Percentiles rank a stretch among this genome's conserved stretches.
phyloP scores from a whole-genome alignment of 2,797 vertebrate genomes.

The Knipowitschia caucasica region DNA sequence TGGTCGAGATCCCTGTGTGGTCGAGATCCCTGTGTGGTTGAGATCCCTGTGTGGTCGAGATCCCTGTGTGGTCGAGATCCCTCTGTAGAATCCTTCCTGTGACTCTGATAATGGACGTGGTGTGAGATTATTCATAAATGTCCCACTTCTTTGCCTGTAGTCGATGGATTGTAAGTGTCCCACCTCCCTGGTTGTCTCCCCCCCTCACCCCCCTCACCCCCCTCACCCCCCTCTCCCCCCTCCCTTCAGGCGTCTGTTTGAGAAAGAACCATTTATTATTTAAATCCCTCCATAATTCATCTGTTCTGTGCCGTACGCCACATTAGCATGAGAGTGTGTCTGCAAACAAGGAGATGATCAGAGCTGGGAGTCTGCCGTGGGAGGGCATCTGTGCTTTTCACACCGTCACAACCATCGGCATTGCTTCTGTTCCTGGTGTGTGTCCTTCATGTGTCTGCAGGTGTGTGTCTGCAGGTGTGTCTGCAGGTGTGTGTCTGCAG shows the following conservation, averaged over 20 bases:
- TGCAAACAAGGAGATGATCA: slow-evolving; percentile 21
- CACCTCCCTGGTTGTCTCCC: slow-evolving; percentile 19
- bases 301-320: slow-evolving; percentile 45
- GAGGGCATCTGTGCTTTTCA: neutral
- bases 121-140: slow-evolving; percentile 60
- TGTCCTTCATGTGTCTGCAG: too few relatives aligned
- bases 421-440: too few relatives aligned
- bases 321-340: slow-evolving; percentile 49
- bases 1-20: too few relatives aligned
- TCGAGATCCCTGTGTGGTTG: too few relatives aligned
- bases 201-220: slow-evolving; percentile 28
- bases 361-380: neutral
- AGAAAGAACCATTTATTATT: slow-evolving; percentile 66
- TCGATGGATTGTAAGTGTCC: slow-evolving; percentile 46
- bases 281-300: slow-evolving; percentile 70
- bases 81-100: slow-evolving; percentile 51
- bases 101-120: slow-evolving; percentile 57
- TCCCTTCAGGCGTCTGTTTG: slow-evolving; percentile 42
- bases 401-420: too few relatives aligned
- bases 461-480: too few relatives aligned
- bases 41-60: too few relatives aligned
- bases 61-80: slow-evolving; percentile 3
- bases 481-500: too few relatives aligned
- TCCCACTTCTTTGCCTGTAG: slow-evolving; percentile 42
- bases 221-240: slow-evolving; percentile 11